Conservation (phyloP, 2,888 invertebrate species). For the Thymelicus acteon region DNA sequence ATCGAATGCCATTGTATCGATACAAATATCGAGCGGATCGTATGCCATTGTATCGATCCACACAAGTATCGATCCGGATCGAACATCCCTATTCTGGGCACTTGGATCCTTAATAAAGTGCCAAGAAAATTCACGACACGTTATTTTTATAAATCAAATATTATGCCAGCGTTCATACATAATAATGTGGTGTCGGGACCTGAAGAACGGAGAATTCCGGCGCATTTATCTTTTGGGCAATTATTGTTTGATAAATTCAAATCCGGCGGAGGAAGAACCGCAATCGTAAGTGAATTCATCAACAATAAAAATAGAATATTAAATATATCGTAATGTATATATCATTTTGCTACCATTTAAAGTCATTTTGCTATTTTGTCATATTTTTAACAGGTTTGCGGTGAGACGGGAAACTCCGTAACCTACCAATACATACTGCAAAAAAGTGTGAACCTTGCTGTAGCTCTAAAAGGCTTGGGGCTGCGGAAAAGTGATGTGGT, state of each 20-base stretch:
- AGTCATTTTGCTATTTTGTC: background rate
- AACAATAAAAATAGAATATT: background rate
- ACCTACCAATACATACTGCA: constrained; percentile 84
- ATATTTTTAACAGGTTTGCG: constrained; percentile 78
- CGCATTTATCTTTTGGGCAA: constrained; percentile 81
- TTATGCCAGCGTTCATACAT: constrained; percentile 59
- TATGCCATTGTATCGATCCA: no score
- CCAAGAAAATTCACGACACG: background rate
- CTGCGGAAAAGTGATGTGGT: constrained; percentile 84
- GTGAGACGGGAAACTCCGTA: constrained; percentile 82
- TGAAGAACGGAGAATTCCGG: constrained; percentile 71
- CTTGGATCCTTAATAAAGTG: background rate
- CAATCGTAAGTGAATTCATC: constrained; percentile 68
- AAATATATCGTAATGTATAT: no score
- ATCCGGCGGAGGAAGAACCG: constrained; percentile 74
- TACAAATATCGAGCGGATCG: no score
- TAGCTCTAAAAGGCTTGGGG: constrained; percentile 78
- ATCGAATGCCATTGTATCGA: no score
- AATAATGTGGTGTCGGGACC: constrained; percentile 75
- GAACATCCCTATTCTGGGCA: no score
- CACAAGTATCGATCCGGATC: no score
- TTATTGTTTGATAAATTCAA: constrained; percentile 81
- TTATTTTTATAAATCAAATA: background rate
- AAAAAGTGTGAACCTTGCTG: constrained; percentile 83
- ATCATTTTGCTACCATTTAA: no score